These are phyloP conservation scores for Meteorus sp. DNA, from an alignment of 1,140 invertebrate species.

Conservation along the genomic window DNA sequence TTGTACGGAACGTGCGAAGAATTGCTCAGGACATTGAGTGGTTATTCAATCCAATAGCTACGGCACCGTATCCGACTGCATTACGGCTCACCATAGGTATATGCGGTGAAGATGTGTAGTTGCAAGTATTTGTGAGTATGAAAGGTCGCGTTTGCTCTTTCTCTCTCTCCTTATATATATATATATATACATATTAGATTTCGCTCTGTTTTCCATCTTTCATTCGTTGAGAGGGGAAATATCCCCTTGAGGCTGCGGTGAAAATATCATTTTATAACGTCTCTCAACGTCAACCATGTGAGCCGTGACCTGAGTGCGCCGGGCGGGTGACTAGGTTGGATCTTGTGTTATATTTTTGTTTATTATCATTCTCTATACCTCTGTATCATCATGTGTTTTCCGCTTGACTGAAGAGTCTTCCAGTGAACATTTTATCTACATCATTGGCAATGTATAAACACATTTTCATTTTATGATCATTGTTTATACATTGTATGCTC, in stretches of 20 bases:
- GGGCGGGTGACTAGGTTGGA: too few species aligned
- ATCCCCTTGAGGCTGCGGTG: neutral
- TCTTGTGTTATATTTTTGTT: too few species aligned
- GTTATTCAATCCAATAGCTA: too few species aligned
- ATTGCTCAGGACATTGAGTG: too few species aligned
- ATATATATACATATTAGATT: slow-evolving; percentile 9
- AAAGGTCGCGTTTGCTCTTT: slow-evolving; percentile 17
- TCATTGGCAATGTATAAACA: neutral
- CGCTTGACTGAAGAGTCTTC: slow-evolving; percentile 10
- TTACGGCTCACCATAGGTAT: too few species aligned
- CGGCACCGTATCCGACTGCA: too few species aligned
- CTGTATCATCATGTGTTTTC: slow-evolving; percentile 10
- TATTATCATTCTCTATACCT: slow-evolving; percentile 5
- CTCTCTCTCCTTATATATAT: neutral
- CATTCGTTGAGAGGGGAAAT: slow-evolving; percentile 7
- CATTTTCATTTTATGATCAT: neutral
- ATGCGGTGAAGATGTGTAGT: too few species aligned
- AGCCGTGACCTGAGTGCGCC: slow-evolving; percentile 13
- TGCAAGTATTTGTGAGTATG: neutral
- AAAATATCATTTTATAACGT: slow-evolving; percentile 19
- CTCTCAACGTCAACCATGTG: slow-evolving; percentile 13
- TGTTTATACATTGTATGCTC: neutral
- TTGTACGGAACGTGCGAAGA: too few species aligned
- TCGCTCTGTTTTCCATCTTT: slow-evolving; percentile 1
- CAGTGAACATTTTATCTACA: slow-evolving; percentile 1